Evolutionary conservation across 2,888 invertebrate species (phyloP), one percentile per base, ranked within the genome.

Genomic region (Dioctria linearis): DNA sequence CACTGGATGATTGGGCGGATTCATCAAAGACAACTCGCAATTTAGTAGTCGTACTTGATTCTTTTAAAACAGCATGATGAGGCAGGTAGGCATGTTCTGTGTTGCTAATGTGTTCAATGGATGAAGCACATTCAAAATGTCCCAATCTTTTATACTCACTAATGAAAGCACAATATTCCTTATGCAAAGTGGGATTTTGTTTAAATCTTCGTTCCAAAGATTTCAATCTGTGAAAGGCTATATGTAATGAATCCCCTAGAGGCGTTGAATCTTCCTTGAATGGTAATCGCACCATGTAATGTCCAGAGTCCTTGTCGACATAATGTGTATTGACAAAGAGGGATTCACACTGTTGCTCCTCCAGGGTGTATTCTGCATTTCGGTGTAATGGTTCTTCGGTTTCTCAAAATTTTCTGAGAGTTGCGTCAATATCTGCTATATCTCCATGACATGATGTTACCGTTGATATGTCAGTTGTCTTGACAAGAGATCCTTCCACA

Each of bases 111-210:
- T 8, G 13, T 66, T 49, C 25, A 25, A 39, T 13, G 2, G 37
- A 8, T 9, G 42, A 9, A 4, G 80, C 43, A 39, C 57, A 49
- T 3, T 79, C 71, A 83, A 85, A 84, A 69, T 85, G 84, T 5
- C 83, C 81, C 6, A 84, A 61, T 3, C 49, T 63, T 9, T 79
- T 8, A 59, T 84, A 85, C 78, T 85, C 84, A 4, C 81, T 42
- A 59, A 85, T 80, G 39, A 85, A 83, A 0, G 79, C 57, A 9
- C 66, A 42, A 57, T 85, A 85, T 4, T 43, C 43, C 5, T 13
- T n/a, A 49, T 78, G 49, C 9, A 78, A 49, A 3, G 4, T 9
- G 9, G 4, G 3, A 46, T 65, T 11, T 2, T 9, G 39, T 6
- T n/a, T 46, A 13, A 78, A 78, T 8, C 59, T 37, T 13, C 49